Evolutionary conservation across 2,113 vertebrate species (phyloP), one percentile per base, ranked within the genome.

Genomic region (Sphaerodactylus townsendi): DNA sequence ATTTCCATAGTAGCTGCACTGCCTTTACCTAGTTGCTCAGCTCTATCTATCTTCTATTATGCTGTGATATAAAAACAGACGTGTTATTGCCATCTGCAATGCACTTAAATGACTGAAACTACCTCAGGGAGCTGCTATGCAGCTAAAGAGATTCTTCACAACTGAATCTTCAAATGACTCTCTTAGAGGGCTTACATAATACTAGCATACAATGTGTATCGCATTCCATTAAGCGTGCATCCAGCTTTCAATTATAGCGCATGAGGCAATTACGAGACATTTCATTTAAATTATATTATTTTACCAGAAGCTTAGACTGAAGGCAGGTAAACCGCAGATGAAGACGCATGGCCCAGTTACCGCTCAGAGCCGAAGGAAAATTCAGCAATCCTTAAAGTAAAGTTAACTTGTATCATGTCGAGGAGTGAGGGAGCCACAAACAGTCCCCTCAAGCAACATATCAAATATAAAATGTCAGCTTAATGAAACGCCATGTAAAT

Each of bases 381-480:
- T 50, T 33, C 72, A 50, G 59, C 70, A 74, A 0, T 79, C 46
- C 10, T 70, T 56, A 35, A 46, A 53, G 33, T 1, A 37, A 74
- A 84, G 41, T 48, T 37, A 72, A 53, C 59, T 35, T 56, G 1
- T 2, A 8, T 33, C 48, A 53, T 2, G 1, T 23, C 11, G 17
- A 64, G 86, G 0, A 50, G 37, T 1, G 48, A 69, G 64, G 9
- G 37, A 33, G 3, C 7, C 30, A 4, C 30, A 41, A 76, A 84
- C 75, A 90, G 79, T 19, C 80, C 25, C 39, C 68, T 65, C 33
- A 56, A 83, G 66, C 87, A 88, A 79, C 53, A 44, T 11, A 71
- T 15, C 17, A 21, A 80, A 37, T 59, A 59, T 41, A 72, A 82
- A 82, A 76, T 23, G 3, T 14, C 74, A 50, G 33, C 30, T 56